A percentile compares a stretch with the other conserved stretches of the same genome.
Conservation (phyloP, 2,888 invertebrate species). For the Boloria selene region DNA sequence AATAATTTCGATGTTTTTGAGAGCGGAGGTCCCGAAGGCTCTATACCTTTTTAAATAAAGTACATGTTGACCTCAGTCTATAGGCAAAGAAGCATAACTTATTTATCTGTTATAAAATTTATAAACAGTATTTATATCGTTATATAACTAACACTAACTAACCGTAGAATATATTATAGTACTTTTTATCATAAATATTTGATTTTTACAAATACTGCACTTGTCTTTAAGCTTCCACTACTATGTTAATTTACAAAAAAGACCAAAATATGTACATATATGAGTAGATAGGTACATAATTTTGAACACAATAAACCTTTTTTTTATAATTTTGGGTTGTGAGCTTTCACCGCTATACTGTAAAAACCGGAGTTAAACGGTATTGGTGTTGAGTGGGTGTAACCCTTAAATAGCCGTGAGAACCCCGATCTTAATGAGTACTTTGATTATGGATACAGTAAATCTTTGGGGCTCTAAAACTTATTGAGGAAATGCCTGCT, state of each 20-base stretch:
- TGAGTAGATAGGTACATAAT: no score
- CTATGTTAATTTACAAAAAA: no score
- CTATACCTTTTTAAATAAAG: slow-evolving; percentile 55
- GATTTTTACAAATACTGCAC: no score
- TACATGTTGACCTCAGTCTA: slow-evolving; percentile 38
- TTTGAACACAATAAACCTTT: no score
- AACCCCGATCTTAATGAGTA: slow-evolving; percentile 25
- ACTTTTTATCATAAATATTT: no score
- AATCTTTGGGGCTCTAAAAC: slow-evolving; percentile 1
- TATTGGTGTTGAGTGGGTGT: slow-evolving; percentile 45
- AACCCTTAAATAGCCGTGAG: slow-evolving; percentile 44
- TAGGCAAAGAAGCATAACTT: slow-evolving; percentile 34
- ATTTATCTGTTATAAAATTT: neutral
- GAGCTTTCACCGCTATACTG: slow-evolving; percentile 14
- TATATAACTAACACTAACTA: no score
- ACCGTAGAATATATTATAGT: no score
- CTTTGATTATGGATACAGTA: slow-evolving; percentile 14
- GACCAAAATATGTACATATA: no score
- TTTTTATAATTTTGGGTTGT: slow-evolving; percentile 25
- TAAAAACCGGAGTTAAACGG: slow-evolving; percentile 21
- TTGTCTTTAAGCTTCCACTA: no score
- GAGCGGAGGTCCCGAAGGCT: slow-evolving; percentile 40
- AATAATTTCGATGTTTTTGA: slow-evolving; percentile 48
- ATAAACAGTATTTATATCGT: no score
- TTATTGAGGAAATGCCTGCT: slow-evolving; percentile 14